Evolutionary conservation across 2,888 invertebrate genomes (phyloP), one percentile per base, ranked within the genome.

Genomic region (Trichopria drosophilae): DNA sequence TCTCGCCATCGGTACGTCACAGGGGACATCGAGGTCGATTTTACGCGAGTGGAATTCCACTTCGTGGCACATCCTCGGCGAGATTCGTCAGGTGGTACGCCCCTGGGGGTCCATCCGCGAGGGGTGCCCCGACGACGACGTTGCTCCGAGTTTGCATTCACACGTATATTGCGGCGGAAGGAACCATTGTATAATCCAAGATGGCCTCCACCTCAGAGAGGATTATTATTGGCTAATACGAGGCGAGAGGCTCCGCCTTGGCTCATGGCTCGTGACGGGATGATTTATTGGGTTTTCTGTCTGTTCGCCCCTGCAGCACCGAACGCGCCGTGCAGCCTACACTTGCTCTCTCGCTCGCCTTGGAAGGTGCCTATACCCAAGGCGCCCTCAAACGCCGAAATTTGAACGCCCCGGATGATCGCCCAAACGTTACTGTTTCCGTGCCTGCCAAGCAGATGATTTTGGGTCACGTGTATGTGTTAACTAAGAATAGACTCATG

Each of bases 181-280:
- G 74, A 73, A 75, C 73, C 75, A 74, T 75, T 74, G 75, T 74
- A 76, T 76, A 75, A 75, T 71, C 73, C 79, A 80, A 80, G 79
- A 80, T 80, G 81, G 80, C 80, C 76, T 74, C 80, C 76, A 74
- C 69, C 71, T 76, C 73, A 23, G 73, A 77, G 75, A 77, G 77
- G 77, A 78, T 79, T 79, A 80, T 81, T 80, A 81, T 81, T 81
- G 81, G 81, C 79, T 79, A 79, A 79, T 78, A 78, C 78, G 75
- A 77, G 76, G 77, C 75, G 75, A 77, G 78, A 74, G 73, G 79
- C 80, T 76, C 80, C 81, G 80, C 80, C 81, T 80, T 76, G 75
- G 76, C 75, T 77, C 73, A 73, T 77, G 76, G 76, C 76, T 76
- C 78, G 79, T 80, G 80, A 80, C 80, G 76, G 77, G 76, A 79